Conservation (phyloP, 2,888 invertebrate species). For the Temnothorax ravouxi region DNA sequence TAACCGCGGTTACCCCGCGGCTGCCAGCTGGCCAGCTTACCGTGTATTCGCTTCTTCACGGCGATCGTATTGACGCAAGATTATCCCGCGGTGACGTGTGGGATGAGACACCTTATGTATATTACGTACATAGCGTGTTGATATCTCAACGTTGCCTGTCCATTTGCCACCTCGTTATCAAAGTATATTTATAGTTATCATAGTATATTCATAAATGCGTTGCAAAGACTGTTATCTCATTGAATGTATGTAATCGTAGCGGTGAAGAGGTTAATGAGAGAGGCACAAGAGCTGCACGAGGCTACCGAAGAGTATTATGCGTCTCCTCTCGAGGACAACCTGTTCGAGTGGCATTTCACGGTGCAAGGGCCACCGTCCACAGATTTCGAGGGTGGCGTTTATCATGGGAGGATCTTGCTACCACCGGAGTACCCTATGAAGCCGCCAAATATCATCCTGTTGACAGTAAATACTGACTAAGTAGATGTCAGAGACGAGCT, state of each 20-base stretch:
- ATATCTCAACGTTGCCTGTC: neutral
- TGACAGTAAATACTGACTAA: too few species aligned
- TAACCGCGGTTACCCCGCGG: too few species aligned
- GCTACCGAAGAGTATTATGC: slow-evolving; percentile 97
- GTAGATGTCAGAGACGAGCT: slow-evolving; percentile 67
- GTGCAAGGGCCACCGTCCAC: slow-evolving; percentile 95
- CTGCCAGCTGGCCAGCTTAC: neutral
- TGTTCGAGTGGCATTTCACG: slow-evolving; percentile 99
- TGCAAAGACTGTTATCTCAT: neutral
- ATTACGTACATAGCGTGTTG: neutral
- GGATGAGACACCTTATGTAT: neutral
- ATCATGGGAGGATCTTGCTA: slow-evolving; percentile 96
- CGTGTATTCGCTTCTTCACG: neutral
- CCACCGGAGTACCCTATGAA: slow-evolving; percentile 99
- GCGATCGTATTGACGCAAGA: too few species aligned
- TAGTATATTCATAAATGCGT: neutral
- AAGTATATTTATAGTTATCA: too few species aligned
- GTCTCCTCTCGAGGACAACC: slow-evolving; percentile 96
- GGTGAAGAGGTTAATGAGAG: slow-evolving; percentile 97
- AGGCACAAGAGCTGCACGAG: slow-evolving; percentile 94
- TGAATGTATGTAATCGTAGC: slow-evolving; percentile 87
- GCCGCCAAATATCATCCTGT: slow-evolving; percentile 96
- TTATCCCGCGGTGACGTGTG: neutral
- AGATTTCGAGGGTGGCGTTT: slow-evolving; percentile 96
- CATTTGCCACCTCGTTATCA: neutral